These are phyloP conservation scores for Lepus oiostolus DNA, from an alignment of 2,797 vertebrate genomes.

Conservation along the genomic window DNA sequence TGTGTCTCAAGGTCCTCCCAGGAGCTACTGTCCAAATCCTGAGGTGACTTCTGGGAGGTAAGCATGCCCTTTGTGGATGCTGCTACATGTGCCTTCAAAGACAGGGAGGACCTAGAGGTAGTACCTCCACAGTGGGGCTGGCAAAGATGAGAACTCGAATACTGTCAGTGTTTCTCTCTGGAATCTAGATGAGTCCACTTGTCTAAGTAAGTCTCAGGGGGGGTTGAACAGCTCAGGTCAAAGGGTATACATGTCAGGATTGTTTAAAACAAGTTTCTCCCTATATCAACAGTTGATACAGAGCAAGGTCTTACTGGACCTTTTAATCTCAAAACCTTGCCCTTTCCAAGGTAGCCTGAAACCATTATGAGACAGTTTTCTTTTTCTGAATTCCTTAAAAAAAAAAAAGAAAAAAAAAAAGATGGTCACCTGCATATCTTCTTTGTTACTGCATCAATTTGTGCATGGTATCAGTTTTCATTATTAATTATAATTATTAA, in stretches of 20 bases:
- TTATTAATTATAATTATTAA: neutral
- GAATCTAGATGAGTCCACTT: neutral
- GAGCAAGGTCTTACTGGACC: constrained; percentile 25
- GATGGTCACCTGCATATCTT: neutral
- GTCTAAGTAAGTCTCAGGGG: constrained; percentile 41
- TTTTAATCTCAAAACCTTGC: constrained; percentile 52
- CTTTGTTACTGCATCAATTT: neutral
- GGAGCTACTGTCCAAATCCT: neutral
- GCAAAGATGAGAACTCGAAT: neutral
- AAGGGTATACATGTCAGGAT: constrained; percentile 7
- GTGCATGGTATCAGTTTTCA: constrained; percentile 39
- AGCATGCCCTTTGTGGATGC: neutral
- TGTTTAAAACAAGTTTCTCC: constrained; percentile 55
- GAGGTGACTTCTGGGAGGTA: neutral
- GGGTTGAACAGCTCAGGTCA: neutral
- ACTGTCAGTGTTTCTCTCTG: neutral
- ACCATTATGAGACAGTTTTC: neutral
- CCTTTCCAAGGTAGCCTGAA: constrained; percentile 26
- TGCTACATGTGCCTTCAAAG: too few relatives aligned
- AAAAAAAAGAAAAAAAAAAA: neutral
- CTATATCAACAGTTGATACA: neutral
- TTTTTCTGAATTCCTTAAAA: neutral
- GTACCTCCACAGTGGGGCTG: neutral
- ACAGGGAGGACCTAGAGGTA: neutral
- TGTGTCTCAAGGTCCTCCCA: constrained; percentile 19